A percentile compares a stretch with the other conserved stretches of the same genome.
Evolutionary conservation across 2,113 vertebrate genomes (phyloP).

Genomic region (Thalassoma bifasciatum): DNA sequence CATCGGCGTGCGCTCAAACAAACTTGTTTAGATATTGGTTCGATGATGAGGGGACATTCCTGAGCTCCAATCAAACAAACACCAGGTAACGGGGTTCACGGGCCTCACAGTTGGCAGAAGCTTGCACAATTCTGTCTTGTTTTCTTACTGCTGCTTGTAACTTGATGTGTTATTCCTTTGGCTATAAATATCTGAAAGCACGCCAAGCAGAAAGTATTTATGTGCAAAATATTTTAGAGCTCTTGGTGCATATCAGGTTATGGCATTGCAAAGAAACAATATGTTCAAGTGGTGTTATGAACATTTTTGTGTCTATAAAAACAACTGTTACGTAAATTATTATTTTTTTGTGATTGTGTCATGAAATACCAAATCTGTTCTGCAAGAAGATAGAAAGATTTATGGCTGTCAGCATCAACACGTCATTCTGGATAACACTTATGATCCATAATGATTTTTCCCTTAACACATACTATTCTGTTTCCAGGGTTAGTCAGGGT

Average conservation of each 20-base stretch:
- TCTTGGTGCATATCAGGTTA: neutral
- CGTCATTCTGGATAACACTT: no score
- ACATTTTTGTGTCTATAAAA: neutral
- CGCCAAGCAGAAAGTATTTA: slow-evolving; percentile 11
- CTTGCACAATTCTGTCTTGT: slow-evolving; percentile 1
- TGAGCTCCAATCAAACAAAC: slow-evolving; percentile 15
- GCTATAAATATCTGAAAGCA: slow-evolving; percentile 13
- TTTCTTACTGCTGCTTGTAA: slow-evolving; percentile 19
- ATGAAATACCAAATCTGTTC: no score
- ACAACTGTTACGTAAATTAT: no score
- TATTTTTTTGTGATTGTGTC: no score
- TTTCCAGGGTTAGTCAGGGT: no score
- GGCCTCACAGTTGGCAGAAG: slow-evolving; percentile 15
- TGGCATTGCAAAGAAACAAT: neutral
- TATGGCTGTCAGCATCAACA: no score
- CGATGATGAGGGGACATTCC: slow-evolving; percentile 1
- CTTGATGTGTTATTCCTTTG: slow-evolving; percentile 29
- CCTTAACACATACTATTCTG: no score
- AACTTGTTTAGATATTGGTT: slow-evolving; percentile 17
- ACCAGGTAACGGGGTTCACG: slow-evolving; percentile 7
- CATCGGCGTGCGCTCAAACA: slow-evolving; percentile 19
- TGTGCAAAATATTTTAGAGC: neutral
- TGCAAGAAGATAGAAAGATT: no score
- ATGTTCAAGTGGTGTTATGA: neutral
- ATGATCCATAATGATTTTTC: no score